Evolutionary conservation across 2,797 vertebrate genomes (phyloP).

Genomic region (Alouatta caraya): DNA sequence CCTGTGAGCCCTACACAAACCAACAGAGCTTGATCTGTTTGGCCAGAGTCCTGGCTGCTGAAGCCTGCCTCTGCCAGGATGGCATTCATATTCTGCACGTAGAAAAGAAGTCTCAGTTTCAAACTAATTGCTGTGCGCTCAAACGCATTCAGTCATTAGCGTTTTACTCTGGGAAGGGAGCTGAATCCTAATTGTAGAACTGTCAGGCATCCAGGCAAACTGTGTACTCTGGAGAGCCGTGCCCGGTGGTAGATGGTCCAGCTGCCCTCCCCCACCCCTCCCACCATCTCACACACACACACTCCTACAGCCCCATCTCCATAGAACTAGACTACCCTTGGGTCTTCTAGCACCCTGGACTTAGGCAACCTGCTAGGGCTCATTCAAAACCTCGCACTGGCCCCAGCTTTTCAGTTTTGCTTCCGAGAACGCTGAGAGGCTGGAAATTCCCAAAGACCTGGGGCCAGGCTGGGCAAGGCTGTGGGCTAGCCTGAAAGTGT

Average conservation of each 20-base stretch:
- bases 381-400: background rate
- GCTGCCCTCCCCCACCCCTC: background rate
- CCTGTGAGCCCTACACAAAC: background rate
- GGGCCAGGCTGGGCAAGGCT: background rate
- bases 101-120: slow-evolving; percentile 15
- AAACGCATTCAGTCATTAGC: slow-evolving; percentile 43
- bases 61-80: background rate
- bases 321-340: background rate
- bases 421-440: background rate
- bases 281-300: background rate
- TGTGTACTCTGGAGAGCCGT: background rate
- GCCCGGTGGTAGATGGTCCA: background rate
- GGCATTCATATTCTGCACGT: background rate
- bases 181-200: slow-evolving; percentile 41
- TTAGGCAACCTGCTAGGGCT: background rate
- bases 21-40: background rate
- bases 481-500: background rate
- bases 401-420: background rate
- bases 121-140: slow-evolving; percentile 41
- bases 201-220: background rate
- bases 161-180: slow-evolving; percentile 23
- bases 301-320: background rate
- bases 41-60: background rate
- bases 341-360: background rate
- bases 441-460: background rate